phyloP scores from a whole-genome alignment of 1,140 invertebrate species.

The Rhagoletis zephyria region DNA sequence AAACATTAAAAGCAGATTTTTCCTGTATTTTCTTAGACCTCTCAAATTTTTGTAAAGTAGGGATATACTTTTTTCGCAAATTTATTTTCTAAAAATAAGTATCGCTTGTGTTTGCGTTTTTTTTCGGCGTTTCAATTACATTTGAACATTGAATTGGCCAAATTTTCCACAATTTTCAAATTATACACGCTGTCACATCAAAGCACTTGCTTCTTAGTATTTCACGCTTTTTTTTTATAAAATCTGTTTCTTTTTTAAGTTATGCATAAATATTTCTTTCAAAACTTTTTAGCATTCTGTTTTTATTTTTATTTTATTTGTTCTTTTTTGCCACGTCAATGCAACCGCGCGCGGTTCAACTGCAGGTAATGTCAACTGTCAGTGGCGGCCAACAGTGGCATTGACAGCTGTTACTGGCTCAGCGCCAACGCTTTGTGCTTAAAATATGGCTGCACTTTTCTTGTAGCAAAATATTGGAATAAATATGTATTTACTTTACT shows the following conservation, averaged over 20 bases:
- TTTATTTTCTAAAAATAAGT: too few species aligned
- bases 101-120: too few species aligned
- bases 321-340: background rate
- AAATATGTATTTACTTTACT: background rate
- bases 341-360: background rate
- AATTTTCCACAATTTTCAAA: background rate
- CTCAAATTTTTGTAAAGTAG: too few species aligned
- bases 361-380: slow-evolving; percentile 14
- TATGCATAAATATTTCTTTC: background rate
- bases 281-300: background rate
- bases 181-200: background rate
- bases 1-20: too few species aligned
- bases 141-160: background rate
- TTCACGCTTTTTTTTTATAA: background rate
- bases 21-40: too few species aligned
- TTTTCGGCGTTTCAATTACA: too few species aligned
- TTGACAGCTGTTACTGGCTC: slow-evolving; percentile 22
- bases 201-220: background rate
- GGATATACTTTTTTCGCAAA: too few species aligned
- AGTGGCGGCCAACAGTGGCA: background rate
- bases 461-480: background rate
- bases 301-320: background rate
- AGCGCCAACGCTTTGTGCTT: background rate
- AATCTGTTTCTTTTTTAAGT: background rate
- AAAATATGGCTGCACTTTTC: background rate